A percentile compares a stretch with the other conserved stretches of the same genome.
Conservation (phyloP, 2,113 vertebrate genomes). For the Corythornis vintsioides region DNA sequence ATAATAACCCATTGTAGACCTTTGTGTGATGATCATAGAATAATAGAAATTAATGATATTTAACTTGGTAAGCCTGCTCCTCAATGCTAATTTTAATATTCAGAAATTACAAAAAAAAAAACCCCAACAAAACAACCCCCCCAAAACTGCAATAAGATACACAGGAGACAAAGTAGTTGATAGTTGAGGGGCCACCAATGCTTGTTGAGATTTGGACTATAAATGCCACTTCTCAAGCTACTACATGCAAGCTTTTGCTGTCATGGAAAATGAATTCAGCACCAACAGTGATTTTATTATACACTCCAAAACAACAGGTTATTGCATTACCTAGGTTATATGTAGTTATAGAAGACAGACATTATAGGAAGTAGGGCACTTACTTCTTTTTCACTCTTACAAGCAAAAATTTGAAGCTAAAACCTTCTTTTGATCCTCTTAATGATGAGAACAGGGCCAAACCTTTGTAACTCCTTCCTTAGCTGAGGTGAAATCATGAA, state of each 20-base stretch:
- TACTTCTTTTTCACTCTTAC: not conserved
- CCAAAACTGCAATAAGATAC: not conserved
- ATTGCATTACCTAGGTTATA: not conserved
- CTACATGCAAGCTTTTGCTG: not conserved
- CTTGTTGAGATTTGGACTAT: not conserved
- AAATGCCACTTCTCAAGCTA: not conserved
- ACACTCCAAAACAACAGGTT: not conserved
- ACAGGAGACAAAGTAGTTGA: not conserved
- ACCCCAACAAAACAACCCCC: too few relatives aligned
- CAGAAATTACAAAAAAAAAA: not conserved
- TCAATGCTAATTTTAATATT: not conserved
- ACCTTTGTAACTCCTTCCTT: not conserved
- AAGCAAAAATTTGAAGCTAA: not conserved
- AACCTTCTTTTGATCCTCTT: not conserved
- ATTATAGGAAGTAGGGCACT: not conserved
- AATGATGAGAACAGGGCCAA: not conserved
- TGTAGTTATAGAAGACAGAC: not conserved
- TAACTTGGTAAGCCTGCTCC: not conserved
- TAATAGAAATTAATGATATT: not conserved
- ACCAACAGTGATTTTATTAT: not conserved
- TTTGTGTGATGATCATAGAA: not conserved
- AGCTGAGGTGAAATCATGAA: not conserved
- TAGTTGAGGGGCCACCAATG: not conserved
- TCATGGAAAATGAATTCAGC: not conserved
- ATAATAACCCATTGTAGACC: not conserved